Evolutionary conservation across 92 coral and sea anemone genomes (phyloP).

Genomic region (Palythoa grandiflora): DNA sequence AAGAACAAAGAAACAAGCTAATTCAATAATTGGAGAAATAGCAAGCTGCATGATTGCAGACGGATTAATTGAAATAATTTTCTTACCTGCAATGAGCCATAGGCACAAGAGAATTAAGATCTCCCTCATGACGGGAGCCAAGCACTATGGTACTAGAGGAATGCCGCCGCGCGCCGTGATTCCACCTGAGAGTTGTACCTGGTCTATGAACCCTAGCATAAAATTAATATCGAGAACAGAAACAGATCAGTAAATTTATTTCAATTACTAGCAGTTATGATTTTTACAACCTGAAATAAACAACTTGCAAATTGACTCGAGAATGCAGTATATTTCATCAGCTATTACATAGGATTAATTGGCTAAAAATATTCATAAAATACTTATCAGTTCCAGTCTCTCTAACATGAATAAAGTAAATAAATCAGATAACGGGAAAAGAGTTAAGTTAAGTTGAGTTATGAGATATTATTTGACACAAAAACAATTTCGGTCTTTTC

Average conservation of each 20-base stretch:
- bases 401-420: background rate
- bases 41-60: background rate
- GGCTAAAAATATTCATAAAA: background rate
- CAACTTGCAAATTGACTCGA: background rate
- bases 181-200: conserved; percentile 17
- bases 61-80: too few species aligned
- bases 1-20: background rate
- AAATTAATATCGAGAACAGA: background rate
- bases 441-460: background rate
- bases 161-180: conserved; percentile 8
- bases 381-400: background rate
- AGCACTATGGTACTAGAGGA: conserved; percentile 24
- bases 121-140: conserved; percentile 42
- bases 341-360: background rate
- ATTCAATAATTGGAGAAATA: background rate
- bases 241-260: background rate
- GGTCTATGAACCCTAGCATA: conserved; percentile 25
- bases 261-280: background rate
- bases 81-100: conserved; percentile 34
- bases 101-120: background rate
- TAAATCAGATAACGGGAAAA: background rate
- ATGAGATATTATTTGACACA: background rate
- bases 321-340: background rate
- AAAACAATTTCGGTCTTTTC: background rate
- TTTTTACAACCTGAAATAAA: background rate